Percentiles rank a stretch among this genome's conserved stretches.
These are phyloP conservation scores for Sceliomorpha sp. DNA, from an alignment of 2,888 invertebrate genomes.

Conservation along the genomic window DNA sequence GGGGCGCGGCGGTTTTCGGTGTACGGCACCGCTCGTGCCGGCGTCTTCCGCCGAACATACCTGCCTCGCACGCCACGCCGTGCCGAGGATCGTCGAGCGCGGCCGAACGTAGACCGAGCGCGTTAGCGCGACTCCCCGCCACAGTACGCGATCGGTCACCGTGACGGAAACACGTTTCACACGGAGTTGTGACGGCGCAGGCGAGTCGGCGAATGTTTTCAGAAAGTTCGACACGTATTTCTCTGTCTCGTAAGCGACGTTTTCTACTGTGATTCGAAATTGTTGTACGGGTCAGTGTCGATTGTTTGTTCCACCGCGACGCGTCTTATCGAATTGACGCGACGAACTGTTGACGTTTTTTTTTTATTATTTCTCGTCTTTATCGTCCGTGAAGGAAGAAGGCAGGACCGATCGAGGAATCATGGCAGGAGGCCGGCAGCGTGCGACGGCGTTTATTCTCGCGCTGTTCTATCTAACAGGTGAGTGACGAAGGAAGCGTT, in stretches of 20 bases:
- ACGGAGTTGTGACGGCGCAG: too few relatives aligned
- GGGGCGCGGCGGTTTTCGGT: too few relatives aligned
- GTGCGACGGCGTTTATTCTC: conserved; percentile 61
- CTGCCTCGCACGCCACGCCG: conserved; percentile 23
- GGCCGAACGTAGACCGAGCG: conserved; percentile 66
- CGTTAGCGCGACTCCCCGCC: conserved; percentile 68
- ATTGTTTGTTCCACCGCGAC: too few relatives aligned
- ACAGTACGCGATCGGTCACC: conserved; percentile 78
- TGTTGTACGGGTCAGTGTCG: too few relatives aligned
- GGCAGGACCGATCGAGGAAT: background rate
- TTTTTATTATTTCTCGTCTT: too few relatives aligned
- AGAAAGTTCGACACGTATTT: conserved; percentile 14
- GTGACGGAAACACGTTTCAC: conserved; percentile 69
- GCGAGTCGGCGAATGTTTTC: conserved; percentile 3
- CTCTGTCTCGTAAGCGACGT: background rate
- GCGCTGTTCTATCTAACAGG: conserved; percentile 68
- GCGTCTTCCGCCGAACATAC: too few relatives aligned
- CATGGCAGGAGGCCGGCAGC: conserved; percentile 68
- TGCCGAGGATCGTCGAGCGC: conserved; percentile 61
- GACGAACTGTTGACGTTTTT: too few relatives aligned
- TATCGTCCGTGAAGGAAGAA: too few relatives aligned
- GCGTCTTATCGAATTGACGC: too few relatives aligned
- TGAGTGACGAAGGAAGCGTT: conserved; percentile 57
- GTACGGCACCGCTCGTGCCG: too few relatives aligned
- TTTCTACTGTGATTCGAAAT: too few relatives aligned